Evolutionary conservation across 2,113 vertebrate species (phyloP), one percentile per base, ranked within the genome.

Genomic region (Spea bombifrons): DNA sequence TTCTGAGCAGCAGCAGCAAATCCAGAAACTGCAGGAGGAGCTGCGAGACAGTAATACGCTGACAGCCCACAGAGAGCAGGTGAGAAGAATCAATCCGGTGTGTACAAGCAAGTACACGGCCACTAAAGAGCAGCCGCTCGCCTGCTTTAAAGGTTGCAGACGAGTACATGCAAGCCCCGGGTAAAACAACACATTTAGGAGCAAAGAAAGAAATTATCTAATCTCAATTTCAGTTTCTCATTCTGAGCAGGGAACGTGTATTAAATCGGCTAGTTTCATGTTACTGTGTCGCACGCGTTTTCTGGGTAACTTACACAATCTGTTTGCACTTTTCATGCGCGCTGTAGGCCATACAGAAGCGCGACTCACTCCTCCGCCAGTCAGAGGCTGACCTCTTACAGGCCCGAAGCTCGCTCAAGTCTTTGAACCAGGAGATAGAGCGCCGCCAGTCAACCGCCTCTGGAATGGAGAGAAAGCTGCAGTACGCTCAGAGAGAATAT

Each of bases 281-380:
- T n/a, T n/a, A n/a, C n/a, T n/a, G n/a, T n/a, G n/a, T n/a, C n/a
- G n/a, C n/a, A n/a, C 0, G 17, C 15, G 3, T 53, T 13, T 44
- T 59, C 13, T n/a, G 9, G 8, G 12, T 8, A 53, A 72, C 45
- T 12, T 9, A 15, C 63, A 52, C 5, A 15, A n/a, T n/a, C n/a
- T n/a, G n/a, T 52, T 10, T 75, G 44, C 16, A 10, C 55, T 49
- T 50, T 71, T 52, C 13, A 66, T 66, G 16, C 59, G 15, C 55
- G 10, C 66, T 82, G 64, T 78, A 92, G 92, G 81, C 86, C 13
- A 81, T 90, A 73, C 86, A 88, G 83, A 88, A 87, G 75, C 84
- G 88, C 44, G 85, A 89, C 0, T 72, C 85, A 15, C 86, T 85
- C 74, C 80, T 92, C 57, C 81, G 83, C 0, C 84, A 87, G 76